Evolutionary conservation across 2,113 vertebrate species (phyloP), one percentile per base, ranked within the genome.

Genomic region (Trichechus manatus): DNA sequence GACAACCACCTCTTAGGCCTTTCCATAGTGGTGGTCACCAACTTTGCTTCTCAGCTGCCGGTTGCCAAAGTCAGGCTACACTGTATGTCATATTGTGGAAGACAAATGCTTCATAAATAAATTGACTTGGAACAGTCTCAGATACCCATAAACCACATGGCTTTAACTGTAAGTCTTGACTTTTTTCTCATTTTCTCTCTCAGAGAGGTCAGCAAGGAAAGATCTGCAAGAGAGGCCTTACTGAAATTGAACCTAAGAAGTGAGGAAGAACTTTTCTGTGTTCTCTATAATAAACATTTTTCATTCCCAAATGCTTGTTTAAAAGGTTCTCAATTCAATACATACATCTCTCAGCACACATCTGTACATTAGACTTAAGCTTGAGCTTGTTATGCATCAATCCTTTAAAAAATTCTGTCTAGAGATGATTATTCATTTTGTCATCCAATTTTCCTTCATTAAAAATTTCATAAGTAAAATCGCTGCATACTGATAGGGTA

Each of bases 51-150:
- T 94, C 36, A 90, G 80, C 27, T 90, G 89, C 50, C 80, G 75
- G 33, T 36, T 85, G 94, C 89, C 89, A 87, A 91, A 94, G 93
- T 82, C 79, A 93, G 92, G 87, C 70, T 85, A 89, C 66, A 68
- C 44, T 90, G 27, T 91, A 78, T 87, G 47, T 95, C 87, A 93
- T 95, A 66, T 61, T 97, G 82, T 78, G 64, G 94, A 96, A 97
- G 96, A 94, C 95, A 98, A 96, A 97, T 39, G 64, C 42, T 96
- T 96, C 97, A 96, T 95, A 97, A 97, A 97, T 98, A 97, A 97
- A 96, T 93, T 88, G 92, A 70, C 79, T 97, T 98, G 98, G 95
- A 97, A 95, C 17, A 78, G 50, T 77, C 88, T 97, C 96, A 98
- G 89, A 97, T 87, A 92, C 42, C 44, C 94, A 95, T 61, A 98